Conservation (phyloP, 2,888 invertebrate genomes). For the Epicampocera succincta region DNA sequence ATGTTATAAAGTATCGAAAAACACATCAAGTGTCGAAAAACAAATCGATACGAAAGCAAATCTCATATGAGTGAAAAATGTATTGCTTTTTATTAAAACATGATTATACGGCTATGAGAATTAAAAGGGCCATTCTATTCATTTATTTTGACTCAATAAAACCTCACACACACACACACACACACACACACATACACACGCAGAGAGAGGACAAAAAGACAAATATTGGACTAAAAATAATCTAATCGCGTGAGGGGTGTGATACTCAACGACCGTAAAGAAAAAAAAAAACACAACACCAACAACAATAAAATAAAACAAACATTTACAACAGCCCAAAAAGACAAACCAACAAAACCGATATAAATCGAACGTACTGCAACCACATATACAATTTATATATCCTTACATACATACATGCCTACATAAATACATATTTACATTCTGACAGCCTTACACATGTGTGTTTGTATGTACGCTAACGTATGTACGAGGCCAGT, state of each 20-base stretch:
- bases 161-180: slow-evolving; percentile 12
- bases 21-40: slow-evolving; percentile 57
- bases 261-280: slow-evolving; percentile 61
- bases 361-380: slow-evolving; percentile 9
- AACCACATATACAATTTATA: background rate
- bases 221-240: slow-evolving; percentile 56
- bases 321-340: slow-evolving; percentile 34
- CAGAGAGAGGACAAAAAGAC: background rate
- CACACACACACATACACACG: background rate
- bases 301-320: slow-evolving; percentile 28
- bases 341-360: slow-evolving; percentile 15
- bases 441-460: no score
- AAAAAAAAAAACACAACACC: slow-evolving; percentile 27
- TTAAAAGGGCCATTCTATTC: slow-evolving; percentile 27
- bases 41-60: slow-evolving; percentile 55
- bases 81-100: background rate
- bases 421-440: background rate
- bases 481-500: background rate
- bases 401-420: background rate
- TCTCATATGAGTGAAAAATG: slow-evolving; percentile 31
- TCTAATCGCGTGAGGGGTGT: slow-evolving; percentile 61
- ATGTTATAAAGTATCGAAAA: slow-evolving; percentile 38
- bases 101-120: background rate
- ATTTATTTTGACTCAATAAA: slow-evolving; percentile 31
- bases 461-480: no score